A percentile compares a stretch with the other conserved stretches of the same genome.
These are phyloP conservation scores for Sussaba pulchella DNA, from an alignment of 2,888 invertebrate species.

Conservation along the genomic window DNA sequence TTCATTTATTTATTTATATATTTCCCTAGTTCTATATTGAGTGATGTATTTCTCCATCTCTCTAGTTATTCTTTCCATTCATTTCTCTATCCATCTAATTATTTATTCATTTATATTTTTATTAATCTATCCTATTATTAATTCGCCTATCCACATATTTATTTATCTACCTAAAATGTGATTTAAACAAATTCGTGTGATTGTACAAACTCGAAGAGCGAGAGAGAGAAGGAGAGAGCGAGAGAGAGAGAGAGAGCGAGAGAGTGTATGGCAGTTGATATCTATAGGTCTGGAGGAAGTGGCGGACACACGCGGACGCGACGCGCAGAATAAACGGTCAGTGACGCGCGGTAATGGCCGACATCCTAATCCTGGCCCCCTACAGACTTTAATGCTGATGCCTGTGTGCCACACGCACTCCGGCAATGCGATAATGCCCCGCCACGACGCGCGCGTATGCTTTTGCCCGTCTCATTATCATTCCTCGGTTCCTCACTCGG, in stretches of 20 bases:
- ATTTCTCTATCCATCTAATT: not conserved
- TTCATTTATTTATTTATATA: not conserved
- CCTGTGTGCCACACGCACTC: constrained; percentile 76
- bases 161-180: not conserved
- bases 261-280: constrained; percentile 15
- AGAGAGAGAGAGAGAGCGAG: constrained; percentile 1
- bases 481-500: constrained; percentile 49
- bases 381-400: constrained; percentile 82
- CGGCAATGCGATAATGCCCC: constrained; percentile 63
- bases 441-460: constrained; percentile 48
- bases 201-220: not conserved
- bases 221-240: not conserved
- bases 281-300: constrained; percentile 82
- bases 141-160: too few species aligned
- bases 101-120: too few species aligned
- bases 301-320: constrained; percentile 72
- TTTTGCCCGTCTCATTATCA: constrained; percentile 66
- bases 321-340: constrained; percentile 83
- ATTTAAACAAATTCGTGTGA: not conserved
- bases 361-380: constrained; percentile 84
- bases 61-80: not conserved
- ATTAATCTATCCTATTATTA: too few species aligned
- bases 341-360: constrained; percentile 84
- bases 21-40: too few species aligned
- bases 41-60: too few species aligned